Evolutionary conservation across 2,113 vertebrate genomes (phyloP).

Genomic region (Noctilio leporinus): DNA sequence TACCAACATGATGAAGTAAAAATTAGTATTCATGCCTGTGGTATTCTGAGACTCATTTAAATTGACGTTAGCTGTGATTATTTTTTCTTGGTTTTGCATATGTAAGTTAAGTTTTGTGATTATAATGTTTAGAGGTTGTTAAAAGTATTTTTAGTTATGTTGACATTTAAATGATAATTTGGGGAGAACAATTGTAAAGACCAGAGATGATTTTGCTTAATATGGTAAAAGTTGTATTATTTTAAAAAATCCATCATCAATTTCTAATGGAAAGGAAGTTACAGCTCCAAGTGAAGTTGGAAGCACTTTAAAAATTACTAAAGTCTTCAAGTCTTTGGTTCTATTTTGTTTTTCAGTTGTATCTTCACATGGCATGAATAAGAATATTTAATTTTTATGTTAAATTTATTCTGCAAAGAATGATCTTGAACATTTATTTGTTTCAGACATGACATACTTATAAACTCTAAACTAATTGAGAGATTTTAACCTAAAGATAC

Average conservation of each 20-base stretch:
- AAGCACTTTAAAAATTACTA: neutral
- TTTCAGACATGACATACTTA: neutral
- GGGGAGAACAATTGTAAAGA: neutral
- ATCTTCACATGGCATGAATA: neutral
- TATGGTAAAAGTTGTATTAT: neutral
- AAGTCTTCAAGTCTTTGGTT: neutral
- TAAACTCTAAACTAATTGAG: neutral
- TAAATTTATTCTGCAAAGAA: neutral
- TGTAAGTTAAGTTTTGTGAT: neutral
- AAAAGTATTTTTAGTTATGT: neutral
- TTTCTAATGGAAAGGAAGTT: neutral
- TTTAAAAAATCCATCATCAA: neutral
- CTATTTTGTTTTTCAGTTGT: neutral
- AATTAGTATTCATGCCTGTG: neutral
- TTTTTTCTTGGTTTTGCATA: neutral
- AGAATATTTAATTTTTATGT: neutral
- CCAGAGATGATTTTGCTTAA: neutral
- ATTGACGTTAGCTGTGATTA: neutral
- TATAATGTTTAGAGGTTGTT: neutral
- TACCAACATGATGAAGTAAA: neutral
- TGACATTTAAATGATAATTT: neutral
- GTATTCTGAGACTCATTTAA: neutral
- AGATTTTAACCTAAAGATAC: neutral
- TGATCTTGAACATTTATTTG: neutral
- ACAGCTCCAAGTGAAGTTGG: slow-evolving; percentile 27